Evolutionary conservation across 1,140 invertebrate species (phyloP).

Genomic region (Pararge aegeria): DNA sequence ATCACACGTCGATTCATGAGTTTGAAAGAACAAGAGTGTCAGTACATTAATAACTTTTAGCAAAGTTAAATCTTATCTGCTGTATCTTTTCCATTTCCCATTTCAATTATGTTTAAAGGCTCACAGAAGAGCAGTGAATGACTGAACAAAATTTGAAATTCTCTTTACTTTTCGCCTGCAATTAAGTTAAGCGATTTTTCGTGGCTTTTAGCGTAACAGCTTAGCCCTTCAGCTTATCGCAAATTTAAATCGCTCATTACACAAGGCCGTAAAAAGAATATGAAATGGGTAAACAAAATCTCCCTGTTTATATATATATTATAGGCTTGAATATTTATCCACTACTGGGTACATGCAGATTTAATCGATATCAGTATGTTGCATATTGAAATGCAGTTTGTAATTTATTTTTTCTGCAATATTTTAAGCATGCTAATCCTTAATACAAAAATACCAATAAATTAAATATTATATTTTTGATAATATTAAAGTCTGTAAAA

Average conservation of each 20-base stretch:
- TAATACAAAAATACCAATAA: too few relatives aligned
- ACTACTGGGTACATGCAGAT: too few relatives aligned
- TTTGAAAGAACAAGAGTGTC: too few relatives aligned
- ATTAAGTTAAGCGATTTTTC: slow-evolving; percentile 16
- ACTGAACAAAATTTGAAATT: slow-evolving; percentile 19
- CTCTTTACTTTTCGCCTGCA: slow-evolving; percentile 13
- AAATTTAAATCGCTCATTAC: neutral
- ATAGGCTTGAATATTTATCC: too few relatives aligned
- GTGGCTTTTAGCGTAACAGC: slow-evolving; percentile 14
- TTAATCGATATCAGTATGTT: too few relatives aligned
- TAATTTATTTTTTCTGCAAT: too few relatives aligned
- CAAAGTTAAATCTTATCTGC: neutral
- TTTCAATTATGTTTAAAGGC: slow-evolving; percentile 7
- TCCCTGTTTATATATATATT: neutral
- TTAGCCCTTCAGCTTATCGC: slow-evolving; percentile 10
- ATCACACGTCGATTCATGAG: too few relatives aligned
- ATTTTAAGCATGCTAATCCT: too few relatives aligned
- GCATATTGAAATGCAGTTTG: too few relatives aligned
- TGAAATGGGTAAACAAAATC: neutral
- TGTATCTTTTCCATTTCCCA: neutral
- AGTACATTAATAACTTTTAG: too few relatives aligned
- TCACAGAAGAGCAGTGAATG: slow-evolving; percentile 11
- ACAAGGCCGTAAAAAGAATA: neutral
- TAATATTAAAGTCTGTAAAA: too few relatives aligned
- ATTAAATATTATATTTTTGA: too few relatives aligned